These are phyloP conservation scores for Blastomussa wellsi DNA, from an alignment of 92 coral and sea anemone genomes.

Conservation along the genomic window DNA sequence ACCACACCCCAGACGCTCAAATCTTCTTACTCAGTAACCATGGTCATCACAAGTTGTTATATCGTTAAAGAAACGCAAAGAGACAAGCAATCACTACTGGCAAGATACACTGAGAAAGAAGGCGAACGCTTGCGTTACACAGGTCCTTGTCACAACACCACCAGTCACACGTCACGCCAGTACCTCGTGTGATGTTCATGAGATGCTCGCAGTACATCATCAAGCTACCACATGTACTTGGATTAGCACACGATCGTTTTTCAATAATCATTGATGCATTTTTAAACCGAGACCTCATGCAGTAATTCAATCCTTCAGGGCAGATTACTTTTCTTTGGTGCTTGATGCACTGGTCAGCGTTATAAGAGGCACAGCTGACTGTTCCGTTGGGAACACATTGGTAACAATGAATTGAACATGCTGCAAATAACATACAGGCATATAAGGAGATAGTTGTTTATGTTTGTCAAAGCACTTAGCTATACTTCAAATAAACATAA, in stretches of 20 bases:
- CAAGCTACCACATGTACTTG: not conserved
- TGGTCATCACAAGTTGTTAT: not conserved
- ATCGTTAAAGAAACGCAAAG: not conserved
- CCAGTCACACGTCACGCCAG: not conserved
- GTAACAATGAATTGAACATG: slow-evolving; percentile 5
- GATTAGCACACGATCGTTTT: not conserved
- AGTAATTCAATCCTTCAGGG: slow-evolving; percentile 17
- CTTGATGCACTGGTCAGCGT: not conserved
- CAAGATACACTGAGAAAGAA: not conserved
- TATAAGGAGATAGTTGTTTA: not conserved
- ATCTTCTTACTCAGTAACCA: not conserved
- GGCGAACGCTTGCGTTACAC: slow-evolving; percentile 1
- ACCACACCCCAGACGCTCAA: too few relatives aligned
- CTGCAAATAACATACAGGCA: not conserved
- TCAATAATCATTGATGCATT: not conserved
- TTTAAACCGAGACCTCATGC: not conserved
- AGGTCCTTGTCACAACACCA: slow-evolving; percentile 11
- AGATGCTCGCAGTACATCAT: not conserved
- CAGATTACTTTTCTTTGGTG: not conserved
- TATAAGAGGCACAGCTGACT: not conserved
- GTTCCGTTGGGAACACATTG: slow-evolving; percentile 1
- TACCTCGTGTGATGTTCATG: not conserved
- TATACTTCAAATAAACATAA: too few relatives aligned
- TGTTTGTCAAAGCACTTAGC: too few relatives aligned
- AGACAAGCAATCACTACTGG: not conserved